phyloP scores from a whole-genome alignment of 2,888 invertebrate species.

The Zelleria hepariella region DNA sequence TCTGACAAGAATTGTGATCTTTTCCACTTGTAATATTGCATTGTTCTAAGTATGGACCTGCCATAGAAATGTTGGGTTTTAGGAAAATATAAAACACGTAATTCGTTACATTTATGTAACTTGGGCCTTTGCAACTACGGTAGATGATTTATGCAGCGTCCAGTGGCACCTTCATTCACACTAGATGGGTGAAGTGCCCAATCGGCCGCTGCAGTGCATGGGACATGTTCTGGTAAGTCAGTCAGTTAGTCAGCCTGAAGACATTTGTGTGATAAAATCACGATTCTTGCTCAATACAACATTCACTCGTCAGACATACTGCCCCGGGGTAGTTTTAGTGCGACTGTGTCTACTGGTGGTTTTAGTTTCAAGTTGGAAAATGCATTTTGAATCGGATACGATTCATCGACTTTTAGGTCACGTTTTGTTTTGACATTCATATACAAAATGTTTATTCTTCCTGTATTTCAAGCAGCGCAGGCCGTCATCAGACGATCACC shows the following conservation, averaged over 20 bases:
- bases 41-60: conserved; percentile 7
- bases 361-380: neutral
- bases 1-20: conserved; percentile 46
- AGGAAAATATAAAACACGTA: neutral
- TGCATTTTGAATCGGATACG: no score
- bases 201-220: no score
- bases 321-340: neutral
- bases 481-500: no score
- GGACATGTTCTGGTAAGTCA: no score
- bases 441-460: no score
- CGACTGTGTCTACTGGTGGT: neutral
- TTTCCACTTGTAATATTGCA: conserved; percentile 12
- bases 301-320: conserved; percentile 26
- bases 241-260: no score
- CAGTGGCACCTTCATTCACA: no score
- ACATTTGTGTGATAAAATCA: conserved; percentile 27
- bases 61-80: conserved; percentile 7
- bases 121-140: no score
- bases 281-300: conserved; percentile 28
- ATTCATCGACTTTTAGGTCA: neutral
- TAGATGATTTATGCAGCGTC: no score
- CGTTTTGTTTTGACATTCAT: neutral
- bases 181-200: no score
- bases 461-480: no score
- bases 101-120: neutral